Evolutionary conservation across 2,888 invertebrate species (phyloP), one percentile per base, ranked within the genome.

Genomic region (Polyommatus icarus): DNA sequence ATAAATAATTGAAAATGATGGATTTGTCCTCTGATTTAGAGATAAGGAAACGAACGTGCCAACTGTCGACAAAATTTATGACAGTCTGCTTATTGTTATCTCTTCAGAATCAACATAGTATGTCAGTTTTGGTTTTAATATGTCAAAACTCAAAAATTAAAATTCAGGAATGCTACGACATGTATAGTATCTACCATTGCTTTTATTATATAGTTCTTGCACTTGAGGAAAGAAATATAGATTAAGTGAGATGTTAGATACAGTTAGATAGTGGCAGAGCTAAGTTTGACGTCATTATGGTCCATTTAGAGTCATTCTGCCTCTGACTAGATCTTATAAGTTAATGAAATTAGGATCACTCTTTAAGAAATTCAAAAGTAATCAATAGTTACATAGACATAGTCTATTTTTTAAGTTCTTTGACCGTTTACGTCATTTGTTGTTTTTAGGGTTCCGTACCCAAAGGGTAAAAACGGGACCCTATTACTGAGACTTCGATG

Each of bases 31-130:
- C 18, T 67, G 67, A 67, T 67, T 67, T 32, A 67, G 29, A 67
- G 67, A 67, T 67, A 67, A 67, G 29, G 67, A 67, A 67, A 67
- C 7, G 67, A 67, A 7, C 67, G 18, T 29, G 67, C 29, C 67
- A 67, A 29, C 29, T 32, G 15, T 15, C 12, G 24, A 67, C 29
- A 7, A 67, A 12, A 67, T 36, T 67, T 0, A 67, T 32, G 15
- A 7, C 18, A 5, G 1, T 15, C 61, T 67, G 0, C 15, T 67
- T 67, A 32, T 32, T 67, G 29, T 67, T 67, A 67, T 67, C 32
- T 67, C 29, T 32, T 67, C 15, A 32, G 67, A 29, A 67, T 29
- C 15, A 67, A 32, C 32, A 29, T 67, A 67, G 67, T 67, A 29
- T 67, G 15, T 67, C 29, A 67, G 12, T 61, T 24, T 3, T 24